Percentiles rank a stretch among this genome's conserved stretches.
Conservation (phyloP, 2,113 vertebrate genomes). For the Agapornis roseicollis region DNA sequence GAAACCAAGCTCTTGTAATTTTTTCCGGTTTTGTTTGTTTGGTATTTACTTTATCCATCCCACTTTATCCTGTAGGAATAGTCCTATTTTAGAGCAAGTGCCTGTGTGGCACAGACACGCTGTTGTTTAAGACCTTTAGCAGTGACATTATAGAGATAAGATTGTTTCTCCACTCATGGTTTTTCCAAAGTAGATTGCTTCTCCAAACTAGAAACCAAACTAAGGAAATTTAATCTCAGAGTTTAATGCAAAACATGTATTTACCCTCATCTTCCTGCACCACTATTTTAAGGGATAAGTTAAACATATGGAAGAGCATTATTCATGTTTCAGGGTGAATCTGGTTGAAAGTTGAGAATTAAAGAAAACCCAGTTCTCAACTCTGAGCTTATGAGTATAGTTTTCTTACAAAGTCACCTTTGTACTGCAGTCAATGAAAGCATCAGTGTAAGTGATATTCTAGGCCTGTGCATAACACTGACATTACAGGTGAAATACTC, state of each 20-base stretch:
- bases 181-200: neutral
- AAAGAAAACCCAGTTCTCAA: neutral
- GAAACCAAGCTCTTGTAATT: neutral
- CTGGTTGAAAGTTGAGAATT: neutral
- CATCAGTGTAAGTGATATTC: neutral
- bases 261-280: neutral
- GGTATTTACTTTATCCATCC: neutral
- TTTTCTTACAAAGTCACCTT: neutral
- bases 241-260: neutral
- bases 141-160: neutral
- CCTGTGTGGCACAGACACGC: neutral
- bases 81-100: neutral
- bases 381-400: neutral
- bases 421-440: neutral
- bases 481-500: neutral
- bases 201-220: neutral
- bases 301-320: neutral
- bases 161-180: neutral
- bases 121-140: neutral
- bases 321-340: neutral
- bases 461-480: neutral
- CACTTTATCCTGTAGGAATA: neutral
- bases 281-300: neutral
- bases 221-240: neutral
- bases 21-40: neutral